Conservation (phyloP, 2,797 vertebrate species). For the Ispidina picta region DNA sequence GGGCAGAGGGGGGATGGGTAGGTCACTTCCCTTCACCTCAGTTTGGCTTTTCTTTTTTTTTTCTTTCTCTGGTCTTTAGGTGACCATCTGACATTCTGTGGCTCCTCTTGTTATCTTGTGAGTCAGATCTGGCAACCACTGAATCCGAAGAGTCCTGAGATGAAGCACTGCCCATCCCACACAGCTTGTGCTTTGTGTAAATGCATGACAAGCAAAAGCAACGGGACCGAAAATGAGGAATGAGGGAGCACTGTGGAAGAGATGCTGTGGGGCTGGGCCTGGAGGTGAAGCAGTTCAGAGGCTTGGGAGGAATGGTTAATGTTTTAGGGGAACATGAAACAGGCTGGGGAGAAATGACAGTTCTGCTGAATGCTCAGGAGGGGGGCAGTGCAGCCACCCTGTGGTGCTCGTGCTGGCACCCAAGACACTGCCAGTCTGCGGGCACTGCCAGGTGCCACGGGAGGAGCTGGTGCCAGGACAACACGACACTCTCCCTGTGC, state of each 20-base stretch:
- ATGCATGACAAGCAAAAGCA: background rate
- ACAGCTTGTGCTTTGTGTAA: background rate
- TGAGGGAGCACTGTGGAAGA: background rate
- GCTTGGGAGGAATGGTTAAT: background rate
- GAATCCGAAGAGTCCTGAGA: background rate
- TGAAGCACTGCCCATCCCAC: background rate
- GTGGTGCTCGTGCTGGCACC: accelerated
- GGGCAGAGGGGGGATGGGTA: background rate
- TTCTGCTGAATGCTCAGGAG: background rate
- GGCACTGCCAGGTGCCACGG: background rate
- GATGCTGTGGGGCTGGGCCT: accelerated
- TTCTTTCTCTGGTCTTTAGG: no score
- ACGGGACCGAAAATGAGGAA: background rate
- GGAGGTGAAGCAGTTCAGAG: accelerated
- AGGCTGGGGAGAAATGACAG: background rate
- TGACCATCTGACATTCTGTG: background rate
- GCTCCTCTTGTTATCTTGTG: background rate
- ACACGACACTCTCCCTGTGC: accelerated
- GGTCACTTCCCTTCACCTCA: background rate
- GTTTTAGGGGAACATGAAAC: background rate
- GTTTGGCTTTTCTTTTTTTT: background rate
- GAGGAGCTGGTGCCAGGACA: background rate
- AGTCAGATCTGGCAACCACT: background rate
- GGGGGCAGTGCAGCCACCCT: accelerated
- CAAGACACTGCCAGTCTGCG: background rate